These are phyloP conservation scores for Murina feae DNA, from an alignment of 2,113 vertebrate genomes.

Conservation along the genomic window DNA sequence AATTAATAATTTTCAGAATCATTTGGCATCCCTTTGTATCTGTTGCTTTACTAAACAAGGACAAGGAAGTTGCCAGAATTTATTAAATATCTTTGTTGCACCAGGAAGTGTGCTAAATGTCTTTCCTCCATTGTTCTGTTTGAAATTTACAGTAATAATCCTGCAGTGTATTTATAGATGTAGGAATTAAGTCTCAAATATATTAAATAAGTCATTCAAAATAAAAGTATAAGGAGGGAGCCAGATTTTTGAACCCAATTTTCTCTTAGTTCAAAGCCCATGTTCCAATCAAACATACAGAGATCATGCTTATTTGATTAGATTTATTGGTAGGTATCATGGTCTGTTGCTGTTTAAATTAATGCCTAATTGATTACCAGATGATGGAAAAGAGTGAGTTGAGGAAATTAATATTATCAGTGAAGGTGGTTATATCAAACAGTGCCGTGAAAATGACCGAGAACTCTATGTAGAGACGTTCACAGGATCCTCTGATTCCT, in stretches of 20 bases:
- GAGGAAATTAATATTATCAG: not conserved
- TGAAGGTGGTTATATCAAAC: not conserved
- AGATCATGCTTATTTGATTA: not conserved
- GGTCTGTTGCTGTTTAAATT: not conserved
- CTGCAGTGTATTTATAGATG: not conserved
- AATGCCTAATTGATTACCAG: not conserved
- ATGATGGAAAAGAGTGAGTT: not conserved
- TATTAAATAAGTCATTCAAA: not conserved
- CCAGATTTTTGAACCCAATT: not conserved
- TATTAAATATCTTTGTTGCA: not conserved
- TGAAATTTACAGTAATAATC: not conserved
- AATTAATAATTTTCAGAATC: not conserved
- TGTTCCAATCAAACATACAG: not conserved
- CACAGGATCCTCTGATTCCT: not conserved
- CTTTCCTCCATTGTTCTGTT: not conserved
- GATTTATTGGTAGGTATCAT: not conserved
- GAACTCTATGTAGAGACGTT: not conserved
- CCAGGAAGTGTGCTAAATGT: not conserved
- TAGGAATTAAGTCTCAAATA: not conserved
- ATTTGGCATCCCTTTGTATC: not conserved
- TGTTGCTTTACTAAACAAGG: not conserved
- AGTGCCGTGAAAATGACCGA: not conserved
- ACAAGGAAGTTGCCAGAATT: not conserved
- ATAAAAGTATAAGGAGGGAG: not conserved
- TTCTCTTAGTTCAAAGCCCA: not conserved